Conservation (phyloP, 2,113 vertebrate species). For the Phrynocephalus versicolor region DNA sequence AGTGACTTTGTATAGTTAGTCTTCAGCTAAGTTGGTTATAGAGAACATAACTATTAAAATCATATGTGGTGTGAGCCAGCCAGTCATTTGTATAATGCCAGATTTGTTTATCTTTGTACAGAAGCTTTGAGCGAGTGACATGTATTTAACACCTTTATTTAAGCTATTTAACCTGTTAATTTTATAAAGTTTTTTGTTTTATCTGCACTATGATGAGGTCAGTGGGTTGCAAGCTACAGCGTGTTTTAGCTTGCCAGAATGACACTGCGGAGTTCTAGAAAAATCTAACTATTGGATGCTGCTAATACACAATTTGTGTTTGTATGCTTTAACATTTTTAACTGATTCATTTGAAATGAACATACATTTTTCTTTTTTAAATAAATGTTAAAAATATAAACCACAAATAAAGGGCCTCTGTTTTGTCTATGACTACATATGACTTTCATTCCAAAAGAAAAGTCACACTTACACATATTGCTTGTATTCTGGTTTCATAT, state of each 20-base stretch:
- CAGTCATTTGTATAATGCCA: conserved; percentile 85
- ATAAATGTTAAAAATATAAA: conserved; percentile 86
- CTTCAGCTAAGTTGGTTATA: conserved; percentile 73
- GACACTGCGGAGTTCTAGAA: conserved; percentile 77
- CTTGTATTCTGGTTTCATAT: neutral
- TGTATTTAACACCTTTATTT: conserved; percentile 98
- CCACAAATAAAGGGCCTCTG: neutral
- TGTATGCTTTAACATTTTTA: conserved; percentile 92
- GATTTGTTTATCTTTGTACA: conserved; percentile 92
- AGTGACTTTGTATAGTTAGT: conserved; percentile 74
- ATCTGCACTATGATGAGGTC: conserved; percentile 83
- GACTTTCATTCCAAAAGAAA: neutral
- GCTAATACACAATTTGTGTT: conserved; percentile 88
- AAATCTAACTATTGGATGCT: conserved; percentile 93
- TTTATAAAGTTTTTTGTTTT: conserved; percentile 85
- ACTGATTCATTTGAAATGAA: conserved; percentile 88
- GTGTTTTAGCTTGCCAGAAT: conserved; percentile 80
- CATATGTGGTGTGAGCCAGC: conserved; percentile 73
- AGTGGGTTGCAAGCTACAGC: conserved; percentile 83
- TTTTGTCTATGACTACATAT: neutral
- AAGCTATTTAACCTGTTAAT: conserved; percentile 98
- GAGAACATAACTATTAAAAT: conserved; percentile 55
- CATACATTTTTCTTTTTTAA: conserved; percentile 86
- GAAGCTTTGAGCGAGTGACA: conserved; percentile 90
- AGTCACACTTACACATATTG: neutral